A percentile compares a stretch with the other conserved stretches of the same genome.
Conservation (phyloP, 2,113 vertebrate genomes). For the Myocastor coypus region DNA sequence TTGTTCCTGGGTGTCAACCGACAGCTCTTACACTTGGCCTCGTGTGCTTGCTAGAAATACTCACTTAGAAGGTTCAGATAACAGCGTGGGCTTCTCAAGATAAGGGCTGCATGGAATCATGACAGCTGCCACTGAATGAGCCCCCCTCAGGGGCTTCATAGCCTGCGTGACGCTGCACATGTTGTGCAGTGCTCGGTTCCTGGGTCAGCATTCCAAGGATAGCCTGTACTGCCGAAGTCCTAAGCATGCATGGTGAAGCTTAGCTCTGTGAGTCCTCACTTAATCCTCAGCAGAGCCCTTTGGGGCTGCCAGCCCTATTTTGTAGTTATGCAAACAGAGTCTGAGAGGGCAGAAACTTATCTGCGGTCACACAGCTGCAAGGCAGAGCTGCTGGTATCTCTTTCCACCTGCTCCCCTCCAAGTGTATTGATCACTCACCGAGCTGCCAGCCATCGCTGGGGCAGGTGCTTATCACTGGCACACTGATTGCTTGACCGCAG, state of each 20-base stretch:
- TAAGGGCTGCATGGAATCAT: not conserved
- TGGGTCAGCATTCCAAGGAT: not conserved
- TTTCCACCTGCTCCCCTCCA: not conserved
- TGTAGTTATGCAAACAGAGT: not conserved
- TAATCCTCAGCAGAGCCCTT: not conserved
- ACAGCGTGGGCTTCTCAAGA: not conserved
- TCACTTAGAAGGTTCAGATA: not conserved
- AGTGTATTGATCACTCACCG: not conserved
- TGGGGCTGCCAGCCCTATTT: not conserved
- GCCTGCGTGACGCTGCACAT: rapidly evolving
- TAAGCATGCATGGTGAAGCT: no score
- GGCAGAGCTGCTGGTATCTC: not conserved
- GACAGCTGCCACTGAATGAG: rapidly evolving
- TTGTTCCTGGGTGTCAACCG: not conserved
- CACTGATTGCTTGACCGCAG: not conserved
- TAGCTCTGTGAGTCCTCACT: not conserved
- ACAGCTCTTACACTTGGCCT: not conserved
- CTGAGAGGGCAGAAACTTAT: not conserved
- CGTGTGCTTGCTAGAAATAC: not conserved
- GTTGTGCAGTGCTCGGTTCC: not conserved
- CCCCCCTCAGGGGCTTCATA: not conserved
- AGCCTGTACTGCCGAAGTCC: not conserved
- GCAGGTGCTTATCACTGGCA: not conserved
- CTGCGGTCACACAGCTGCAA: not conserved
- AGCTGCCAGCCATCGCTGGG: no score